Evolutionary conservation across 64 coral and sea anemone species (phyloP).

Genomic region (Montipora efflorescens): DNA sequence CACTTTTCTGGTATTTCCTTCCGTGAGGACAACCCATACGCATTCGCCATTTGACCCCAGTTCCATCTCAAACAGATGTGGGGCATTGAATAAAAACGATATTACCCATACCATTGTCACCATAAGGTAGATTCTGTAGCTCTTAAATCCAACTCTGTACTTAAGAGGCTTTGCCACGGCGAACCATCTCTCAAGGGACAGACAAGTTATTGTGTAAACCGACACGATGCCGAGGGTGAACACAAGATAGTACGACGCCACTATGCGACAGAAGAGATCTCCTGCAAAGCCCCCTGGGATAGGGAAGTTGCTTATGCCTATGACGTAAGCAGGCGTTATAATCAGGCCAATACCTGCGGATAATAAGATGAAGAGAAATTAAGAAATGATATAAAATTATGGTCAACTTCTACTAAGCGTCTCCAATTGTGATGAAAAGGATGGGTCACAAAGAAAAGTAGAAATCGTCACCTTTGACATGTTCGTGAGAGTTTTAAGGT

Average conservation of each 20-base stretch:
- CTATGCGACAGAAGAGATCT: conserved; percentile 70
- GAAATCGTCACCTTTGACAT: too few species aligned
- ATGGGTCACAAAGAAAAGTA: too few species aligned
- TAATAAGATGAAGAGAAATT: neutral
- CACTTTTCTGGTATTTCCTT: conserved; percentile 37
- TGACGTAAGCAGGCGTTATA: conserved; percentile 61
- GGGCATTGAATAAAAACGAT: conserved; percentile 65
- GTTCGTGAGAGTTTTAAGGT: too few species aligned
- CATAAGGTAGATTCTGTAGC: conserved; percentile 27
- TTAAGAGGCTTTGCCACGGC: conserved; percentile 60
- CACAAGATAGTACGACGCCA: conserved; percentile 74
- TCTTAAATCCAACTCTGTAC: conserved; percentile 76
- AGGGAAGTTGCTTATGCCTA: conserved; percentile 65
- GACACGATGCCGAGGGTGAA: conserved; percentile 73
- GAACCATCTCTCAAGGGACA: conserved; percentile 74
- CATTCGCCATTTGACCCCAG: conserved; percentile 20
- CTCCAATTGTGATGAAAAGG: too few species aligned
- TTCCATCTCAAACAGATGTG: conserved; percentile 72
- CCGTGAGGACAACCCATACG: conserved; percentile 45
- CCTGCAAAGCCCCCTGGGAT: conserved; percentile 69
- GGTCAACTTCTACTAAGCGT: neutral
- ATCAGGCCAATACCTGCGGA: conserved; percentile 56
- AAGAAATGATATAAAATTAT: neutral
- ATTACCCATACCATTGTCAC: conserved; percentile 41
- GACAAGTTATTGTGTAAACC: conserved; percentile 69